A percentile compares a stretch with the other conserved stretches of the same genome.
Evolutionary conservation across 2,113 vertebrate genomes (phyloP).

Genomic region (Macrotis lagotis): DNA sequence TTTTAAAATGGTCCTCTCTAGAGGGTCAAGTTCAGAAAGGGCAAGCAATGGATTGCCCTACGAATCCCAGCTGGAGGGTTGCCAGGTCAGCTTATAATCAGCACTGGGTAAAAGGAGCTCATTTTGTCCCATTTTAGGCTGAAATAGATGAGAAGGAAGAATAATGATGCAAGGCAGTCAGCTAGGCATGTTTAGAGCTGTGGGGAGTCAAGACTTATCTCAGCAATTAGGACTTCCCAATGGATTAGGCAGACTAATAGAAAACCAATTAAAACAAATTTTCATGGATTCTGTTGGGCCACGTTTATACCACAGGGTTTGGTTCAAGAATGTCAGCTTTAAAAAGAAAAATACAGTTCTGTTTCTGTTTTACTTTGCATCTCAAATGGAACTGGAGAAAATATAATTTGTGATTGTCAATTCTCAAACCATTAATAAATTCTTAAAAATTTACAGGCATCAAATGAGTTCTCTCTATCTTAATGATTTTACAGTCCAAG

Average conservation of each 20-base stretch:
- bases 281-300: slow-evolving; percentile 64
- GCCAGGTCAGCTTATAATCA: slow-evolving; percentile 73
- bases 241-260: slow-evolving; percentile 66
- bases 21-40: slow-evolving; percentile 75
- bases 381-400: slow-evolving; percentile 45
- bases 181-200: slow-evolving; percentile 1
- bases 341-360: slow-evolving; percentile 57
- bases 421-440: slow-evolving; percentile 30
- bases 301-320: slow-evolving; percentile 43
- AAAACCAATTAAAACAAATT: slow-evolving; percentile 66
- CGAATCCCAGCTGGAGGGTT: slow-evolving; percentile 44
- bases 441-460: not conserved
- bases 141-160: slow-evolving; percentile 57
- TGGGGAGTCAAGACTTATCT: slow-evolving; percentile 50
- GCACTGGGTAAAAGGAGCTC: slow-evolving; percentile 62
- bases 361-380: slow-evolving; percentile 56
- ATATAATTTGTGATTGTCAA: slow-evolving; percentile 41
- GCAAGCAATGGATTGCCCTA: slow-evolving; percentile 66
- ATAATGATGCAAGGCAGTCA: slow-evolving; percentile 64
- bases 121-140: slow-evolving; percentile 55
- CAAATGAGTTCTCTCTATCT: not conserved
- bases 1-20: slow-evolving; percentile 71
- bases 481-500: slow-evolving; percentile 38
- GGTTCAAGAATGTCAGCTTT: slow-evolving; percentile 57
- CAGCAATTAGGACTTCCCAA: slow-evolving; percentile 61